Evolutionary conservation across 2,888 invertebrate species (phyloP).

Genomic region (Mimachlamys varia): DNA sequence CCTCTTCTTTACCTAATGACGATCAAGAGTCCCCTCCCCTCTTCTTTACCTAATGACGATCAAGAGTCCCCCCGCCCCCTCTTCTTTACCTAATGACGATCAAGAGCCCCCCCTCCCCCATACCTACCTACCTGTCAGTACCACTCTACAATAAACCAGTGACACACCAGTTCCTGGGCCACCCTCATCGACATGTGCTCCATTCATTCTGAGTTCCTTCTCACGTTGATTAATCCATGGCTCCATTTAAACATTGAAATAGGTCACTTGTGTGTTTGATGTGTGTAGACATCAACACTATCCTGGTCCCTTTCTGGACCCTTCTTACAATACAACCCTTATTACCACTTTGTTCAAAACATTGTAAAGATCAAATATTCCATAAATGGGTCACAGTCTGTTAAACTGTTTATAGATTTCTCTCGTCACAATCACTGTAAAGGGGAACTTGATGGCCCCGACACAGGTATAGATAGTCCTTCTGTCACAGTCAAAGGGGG

Average conservation of each 20-base stretch:
- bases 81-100: no score
- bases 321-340: no score
- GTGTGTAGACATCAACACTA: not conserved
- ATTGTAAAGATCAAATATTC: not conserved
- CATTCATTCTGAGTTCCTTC: not conserved
- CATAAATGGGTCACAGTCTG: not conserved
- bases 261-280: not conserved
- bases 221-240: not conserved
- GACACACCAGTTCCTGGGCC: not conserved
- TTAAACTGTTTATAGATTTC: not conserved
- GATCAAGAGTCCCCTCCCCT: no score
- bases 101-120: no score
- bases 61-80: no score
- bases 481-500: conserved; percentile 6
- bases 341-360: no score
- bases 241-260: not conserved
- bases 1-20: no score
- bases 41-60: no score
- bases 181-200: not conserved
- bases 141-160: no score
- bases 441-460: not conserved
- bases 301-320: not conserved
- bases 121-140: no score
- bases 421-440: not conserved
- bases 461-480: not conserved